phyloP scores from a whole-genome alignment of 1,140 invertebrate species.

The Scaptomyza graminum region DNA sequence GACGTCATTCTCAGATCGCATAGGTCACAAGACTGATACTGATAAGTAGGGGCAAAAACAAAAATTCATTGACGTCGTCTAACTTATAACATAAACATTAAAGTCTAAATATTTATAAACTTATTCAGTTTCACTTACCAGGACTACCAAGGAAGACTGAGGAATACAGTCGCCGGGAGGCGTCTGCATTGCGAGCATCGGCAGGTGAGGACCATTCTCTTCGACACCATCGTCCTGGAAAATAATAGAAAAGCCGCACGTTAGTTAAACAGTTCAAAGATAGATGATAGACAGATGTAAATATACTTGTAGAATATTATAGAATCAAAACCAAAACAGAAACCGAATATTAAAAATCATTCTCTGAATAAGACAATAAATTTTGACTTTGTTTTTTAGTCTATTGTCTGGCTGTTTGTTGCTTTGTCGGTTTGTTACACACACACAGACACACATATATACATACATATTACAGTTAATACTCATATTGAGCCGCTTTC shows the following conservation, averaged over 20 bases:
- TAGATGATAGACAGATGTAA: too few species aligned
- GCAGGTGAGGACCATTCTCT: slow-evolving; percentile 94
- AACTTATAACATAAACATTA: too few species aligned
- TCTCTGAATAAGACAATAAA: too few species aligned
- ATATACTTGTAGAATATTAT: not conserved
- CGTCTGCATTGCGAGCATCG: slow-evolving; percentile 90
- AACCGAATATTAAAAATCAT: too few species aligned
- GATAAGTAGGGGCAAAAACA: not conserved
- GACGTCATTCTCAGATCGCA: slow-evolving; percentile 54
- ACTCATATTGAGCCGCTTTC: slow-evolving; percentile 31
- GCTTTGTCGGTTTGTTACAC: slow-evolving; percentile 58
- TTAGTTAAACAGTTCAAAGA: slow-evolving; percentile 46
- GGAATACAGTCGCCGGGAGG: slow-evolving; percentile 92
- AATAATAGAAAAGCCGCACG: slow-evolving; percentile 61
- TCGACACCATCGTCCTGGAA: slow-evolving; percentile 95
- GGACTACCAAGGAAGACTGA: slow-evolving; percentile 95
- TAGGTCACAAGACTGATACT: slow-evolving; percentile 41
- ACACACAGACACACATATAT: slow-evolving; percentile 3
- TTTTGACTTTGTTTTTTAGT: too few species aligned
- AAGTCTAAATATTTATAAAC: too few species aligned
- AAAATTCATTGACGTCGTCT: too few species aligned
- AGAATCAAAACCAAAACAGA: too few species aligned
- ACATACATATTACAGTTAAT: slow-evolving; percentile 2
- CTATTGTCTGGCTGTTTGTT: slow-evolving; percentile 24
- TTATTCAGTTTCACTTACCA: too few species aligned